Evolutionary conservation across 2,888 invertebrate genomes (phyloP), one percentile per base, ranked within the genome.

Genomic region (Sinhomidia bicolor): DNA sequence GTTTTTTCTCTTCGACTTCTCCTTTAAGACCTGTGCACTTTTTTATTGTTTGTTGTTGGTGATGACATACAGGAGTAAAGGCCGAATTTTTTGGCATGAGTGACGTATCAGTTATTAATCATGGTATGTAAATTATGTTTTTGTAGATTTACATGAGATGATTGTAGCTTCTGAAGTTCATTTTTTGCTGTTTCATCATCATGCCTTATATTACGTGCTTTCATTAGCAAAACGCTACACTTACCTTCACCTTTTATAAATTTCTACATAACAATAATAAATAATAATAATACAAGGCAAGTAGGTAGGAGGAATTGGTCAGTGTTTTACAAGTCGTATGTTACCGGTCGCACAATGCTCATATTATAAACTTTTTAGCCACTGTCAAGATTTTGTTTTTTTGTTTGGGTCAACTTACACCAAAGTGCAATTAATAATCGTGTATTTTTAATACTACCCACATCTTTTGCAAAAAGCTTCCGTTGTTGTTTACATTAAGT

Each of bases 101-200:
- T 83, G 83, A 83, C 60, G 83, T 83, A 83, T 83, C 83, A 83
- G 83, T 83, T 83, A 83, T 83, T 83, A 83, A 74, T 60, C 74
- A 60, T n/a, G 74, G 74, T 83, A 83, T 83, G 83, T 74, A 83
- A 83, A 83, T 83, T 83, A 74, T 68, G 29, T 60, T 83, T 71
- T 82, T 71, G 32, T 44, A 10, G 57, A 71, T 83, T 82, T 81
- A 82, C 68, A 71, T 68, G 82, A 54, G 51, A 68, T 47, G 26
- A 62, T 51, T 32, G 29, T 9, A 51, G 51, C 51, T 82, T 62
- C 47, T 82, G 82, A 62, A 80, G 4, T n/a, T 80, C 20, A 44
- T 17, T n/a, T n/a, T n/a, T n/a, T n/a, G n/a, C n/a, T n/a, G n/a
- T n/a, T n/a, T n/a, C n/a, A n/a, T n/a, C n/a, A n/a, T n/a, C n/a